Evolutionary conservation across 2,797 vertebrate species (phyloP).

Genomic region (Telmatherina bonti): DNA sequence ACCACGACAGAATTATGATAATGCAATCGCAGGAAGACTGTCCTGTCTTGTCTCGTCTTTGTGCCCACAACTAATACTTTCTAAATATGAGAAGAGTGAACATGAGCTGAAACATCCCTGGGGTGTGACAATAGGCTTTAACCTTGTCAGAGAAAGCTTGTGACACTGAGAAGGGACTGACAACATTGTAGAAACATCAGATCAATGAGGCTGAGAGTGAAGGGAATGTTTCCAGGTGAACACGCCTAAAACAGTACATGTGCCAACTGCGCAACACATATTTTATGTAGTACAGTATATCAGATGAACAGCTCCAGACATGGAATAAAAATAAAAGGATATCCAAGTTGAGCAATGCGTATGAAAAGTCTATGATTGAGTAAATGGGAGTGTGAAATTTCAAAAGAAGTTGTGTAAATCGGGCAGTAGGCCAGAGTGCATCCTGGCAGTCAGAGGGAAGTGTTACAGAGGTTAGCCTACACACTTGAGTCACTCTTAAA

Average conservation of each 20-base stretch:
- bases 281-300: not conserved
- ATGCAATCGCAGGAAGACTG: constrained; percentile 17
- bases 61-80: constrained; percentile 17
- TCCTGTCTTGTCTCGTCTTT: constrained; percentile 19
- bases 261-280: not conserved
- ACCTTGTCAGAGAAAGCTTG: constrained; percentile 30
- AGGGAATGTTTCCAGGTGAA: constrained; percentile 40
- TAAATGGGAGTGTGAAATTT: not conserved
- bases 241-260: not conserved
- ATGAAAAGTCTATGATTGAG: not conserved
- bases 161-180: constrained; percentile 48
- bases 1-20: constrained; percentile 30
- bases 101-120: constrained; percentile 27
- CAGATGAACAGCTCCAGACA: not conserved
- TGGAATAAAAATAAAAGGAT: not conserved
- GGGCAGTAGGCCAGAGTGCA: constrained; percentile 56
- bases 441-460: constrained; percentile 60
- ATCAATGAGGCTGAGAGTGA: constrained; percentile 16
- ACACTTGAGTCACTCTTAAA: constrained; percentile 63
- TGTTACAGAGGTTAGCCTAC: constrained; percentile 68
- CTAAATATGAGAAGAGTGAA: constrained; percentile 41
- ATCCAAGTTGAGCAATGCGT: not conserved
- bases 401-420: constrained; percentile 4
- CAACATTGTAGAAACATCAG: constrained; percentile 31
- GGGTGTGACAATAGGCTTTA: constrained; percentile 43